Evolutionary conservation across 2,797 vertebrate species (phyloP), one percentile per base, ranked within the genome.

Genomic region (Labroides dimidiatus): DNA sequence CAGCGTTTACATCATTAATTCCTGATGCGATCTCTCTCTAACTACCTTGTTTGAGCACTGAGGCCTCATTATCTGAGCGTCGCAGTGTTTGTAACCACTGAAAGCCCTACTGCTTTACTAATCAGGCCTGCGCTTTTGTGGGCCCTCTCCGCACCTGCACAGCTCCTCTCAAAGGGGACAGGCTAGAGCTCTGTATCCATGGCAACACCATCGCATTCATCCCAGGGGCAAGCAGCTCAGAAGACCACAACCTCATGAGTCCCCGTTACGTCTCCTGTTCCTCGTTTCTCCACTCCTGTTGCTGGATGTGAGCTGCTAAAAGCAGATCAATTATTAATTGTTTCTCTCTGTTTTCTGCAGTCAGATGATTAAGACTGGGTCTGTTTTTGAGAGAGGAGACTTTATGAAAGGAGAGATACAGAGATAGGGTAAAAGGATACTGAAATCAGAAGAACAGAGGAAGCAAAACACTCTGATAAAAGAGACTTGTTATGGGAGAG

Each of bases 121-220:
- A 95, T 94, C 87, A 89, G 89, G 69, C 84, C 88, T 80, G 61
- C 58, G 88, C 90, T 91, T 92, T 92, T 94, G 89, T 92, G 89
- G 74, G 75, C 64, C 84, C 52, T 23, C 75, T 81, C 87, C 51
- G 86, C 93, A 93, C 93, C 93, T 94, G 93, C 91, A 89, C 88
- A 49, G 81, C 86, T 86, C 80, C 67, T 85, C 85, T 89, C 80
- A 69, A 69, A 84, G 77, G 84, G 78, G 76, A 86, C 82, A 81
- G 84, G 85, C 84, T 86, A 69, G 73, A 71, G 72, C 63, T 63
- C 65, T 53, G 89, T 94, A 84, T 73, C 93, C 87, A 93, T 94
- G 86, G 91, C 81, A 93, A 95, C 93, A 90, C 64, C 87, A 89
- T 92, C 92, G 85, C 71, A 91, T 93, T 94, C 78, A 92, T 87